Percentiles rank a stretch among this genome's conserved stretches.
Evolutionary conservation across 2,113 vertebrate genomes (phyloP).

Genomic region (Empidonax traillii): DNA sequence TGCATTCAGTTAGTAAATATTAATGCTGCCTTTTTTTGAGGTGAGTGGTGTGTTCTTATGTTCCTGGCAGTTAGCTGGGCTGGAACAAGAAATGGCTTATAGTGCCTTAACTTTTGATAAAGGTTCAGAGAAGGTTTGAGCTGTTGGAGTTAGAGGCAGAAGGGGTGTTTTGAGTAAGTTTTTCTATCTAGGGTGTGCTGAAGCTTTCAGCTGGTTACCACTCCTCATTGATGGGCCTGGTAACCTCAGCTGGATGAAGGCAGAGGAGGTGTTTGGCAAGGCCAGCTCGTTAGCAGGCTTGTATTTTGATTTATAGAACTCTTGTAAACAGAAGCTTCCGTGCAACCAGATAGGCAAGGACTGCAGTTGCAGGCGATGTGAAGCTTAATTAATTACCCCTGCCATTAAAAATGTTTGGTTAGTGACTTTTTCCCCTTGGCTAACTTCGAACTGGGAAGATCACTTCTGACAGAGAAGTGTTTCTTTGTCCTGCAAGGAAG

Average conservation of each 20-base stretch:
- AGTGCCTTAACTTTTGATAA: background rate
- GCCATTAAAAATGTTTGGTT: background rate
- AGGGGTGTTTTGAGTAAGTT: background rate
- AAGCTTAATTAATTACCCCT: background rate
- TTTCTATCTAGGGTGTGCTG: background rate
- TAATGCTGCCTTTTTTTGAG: constrained; percentile 16
- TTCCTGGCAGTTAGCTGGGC: background rate
- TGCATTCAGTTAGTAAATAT: constrained; percentile 17
- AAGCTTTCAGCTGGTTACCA: background rate
- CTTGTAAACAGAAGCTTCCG: background rate
- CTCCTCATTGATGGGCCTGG: background rate
- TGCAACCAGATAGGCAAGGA: background rate
- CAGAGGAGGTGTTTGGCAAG: background rate
- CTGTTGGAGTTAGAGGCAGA: background rate
- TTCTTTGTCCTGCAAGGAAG: background rate
- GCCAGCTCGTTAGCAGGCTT: background rate
- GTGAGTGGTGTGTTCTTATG: background rate
- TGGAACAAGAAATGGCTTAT: background rate
- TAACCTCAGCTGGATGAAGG: background rate
- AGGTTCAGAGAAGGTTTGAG: background rate
- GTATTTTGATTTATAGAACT: background rate
- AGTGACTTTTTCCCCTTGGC: background rate
- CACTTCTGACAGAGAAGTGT: background rate
- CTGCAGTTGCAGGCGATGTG: background rate
- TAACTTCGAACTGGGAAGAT: background rate